Base-by-base conservation (phyloP, 1,140 invertebrate species). In the Microvelia longipes region DNA sequence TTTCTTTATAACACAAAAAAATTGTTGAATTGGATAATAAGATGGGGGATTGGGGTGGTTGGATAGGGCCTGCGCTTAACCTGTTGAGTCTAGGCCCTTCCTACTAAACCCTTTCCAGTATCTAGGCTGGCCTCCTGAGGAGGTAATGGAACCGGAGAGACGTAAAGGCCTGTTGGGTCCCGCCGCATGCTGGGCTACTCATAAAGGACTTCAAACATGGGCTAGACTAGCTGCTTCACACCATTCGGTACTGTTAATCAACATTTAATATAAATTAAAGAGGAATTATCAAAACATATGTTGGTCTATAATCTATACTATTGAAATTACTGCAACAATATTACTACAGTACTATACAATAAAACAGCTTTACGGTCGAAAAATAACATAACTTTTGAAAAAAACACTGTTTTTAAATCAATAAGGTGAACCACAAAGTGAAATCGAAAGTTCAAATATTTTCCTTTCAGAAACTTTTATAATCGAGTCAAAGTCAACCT, bases 171-270 rank as follows among this genome's bases (percentile, higher is more conserved):
- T 85, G 67, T 77, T 87, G 69, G 85, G 86, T 71, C 86, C 86
- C 26, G 84, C 86, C 27, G 83, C 85, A 71, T 86, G 85, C 73
- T 88, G 87, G 86, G 83, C 86, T 63, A 85, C 86, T 1, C 86
- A 88, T 77, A 87, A 87, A 75, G 79, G 86, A 68, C 80, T 88
- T 14, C 86, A 87, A 77, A 86, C 85, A n/a, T 88, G 87, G 86
- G 86, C 87, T 1, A 80, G 84, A 67, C 84, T 86, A 15, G 86
- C 86, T 50, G 62, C 62, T 26, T 64, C 69, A 66, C 24, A 27
- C 29, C 63, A 70, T 30, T 29, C 50, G 69, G 29, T 64, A 14
- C 35, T 60, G 35, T 19, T 11, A 11, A 11, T 60, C 19, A 11
- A 11, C 35, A 60, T 60, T 19, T 60, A 60, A 11, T 60, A 60